Evolutionary conservation across 2,113 vertebrate genomes (phyloP).

Genomic region (Macrotis lagotis): DNA sequence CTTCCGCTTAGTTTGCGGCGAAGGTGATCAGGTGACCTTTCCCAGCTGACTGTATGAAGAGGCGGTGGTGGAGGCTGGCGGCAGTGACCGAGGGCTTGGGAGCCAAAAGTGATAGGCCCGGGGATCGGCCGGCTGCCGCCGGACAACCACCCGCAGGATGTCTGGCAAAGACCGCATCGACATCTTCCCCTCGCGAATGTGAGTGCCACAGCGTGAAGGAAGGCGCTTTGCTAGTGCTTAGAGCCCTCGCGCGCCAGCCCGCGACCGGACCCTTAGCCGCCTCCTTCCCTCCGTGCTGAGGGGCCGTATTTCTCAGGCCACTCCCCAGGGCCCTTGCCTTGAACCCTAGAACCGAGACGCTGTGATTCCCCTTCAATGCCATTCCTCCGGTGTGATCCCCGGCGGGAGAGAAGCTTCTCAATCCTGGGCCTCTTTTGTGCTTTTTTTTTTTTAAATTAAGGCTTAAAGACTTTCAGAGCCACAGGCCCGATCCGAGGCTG

Average conservation of each 20-base stretch:
- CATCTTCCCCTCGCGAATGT: conserved; percentile 98
- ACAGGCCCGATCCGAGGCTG: not conserved
- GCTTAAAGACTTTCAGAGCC: rapidly evolving
- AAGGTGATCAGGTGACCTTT: conserved; percentile 51
- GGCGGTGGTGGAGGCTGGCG: not conserved
- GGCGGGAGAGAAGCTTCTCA: not conserved
- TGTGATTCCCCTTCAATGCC: too few relatives aligned
- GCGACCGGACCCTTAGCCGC: not conserved
- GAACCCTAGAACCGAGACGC: not conserved
- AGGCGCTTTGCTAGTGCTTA: not conserved
- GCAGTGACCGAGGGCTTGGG: not conserved
- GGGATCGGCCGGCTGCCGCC: not conserved
- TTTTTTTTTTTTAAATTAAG: too few relatives aligned
- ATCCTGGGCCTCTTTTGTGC: not conserved
- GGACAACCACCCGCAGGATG: conserved; percentile 82
- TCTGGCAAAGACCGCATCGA: conserved; percentile 97
- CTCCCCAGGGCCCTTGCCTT: not conserved
- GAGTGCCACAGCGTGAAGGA: conserved; percentile 77
- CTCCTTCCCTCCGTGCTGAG: not conserved
- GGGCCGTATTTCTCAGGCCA: not conserved
- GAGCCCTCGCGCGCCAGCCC: not conserved
- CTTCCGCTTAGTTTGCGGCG: conserved; percentile 51
- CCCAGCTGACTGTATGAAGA: conserved; percentile 57
- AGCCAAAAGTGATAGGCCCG: not conserved
- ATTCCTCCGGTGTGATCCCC: not conserved